Base-by-base conservation (phyloP, 2,888 invertebrate genomes). In the Theodoxus fluviatilis region DNA sequence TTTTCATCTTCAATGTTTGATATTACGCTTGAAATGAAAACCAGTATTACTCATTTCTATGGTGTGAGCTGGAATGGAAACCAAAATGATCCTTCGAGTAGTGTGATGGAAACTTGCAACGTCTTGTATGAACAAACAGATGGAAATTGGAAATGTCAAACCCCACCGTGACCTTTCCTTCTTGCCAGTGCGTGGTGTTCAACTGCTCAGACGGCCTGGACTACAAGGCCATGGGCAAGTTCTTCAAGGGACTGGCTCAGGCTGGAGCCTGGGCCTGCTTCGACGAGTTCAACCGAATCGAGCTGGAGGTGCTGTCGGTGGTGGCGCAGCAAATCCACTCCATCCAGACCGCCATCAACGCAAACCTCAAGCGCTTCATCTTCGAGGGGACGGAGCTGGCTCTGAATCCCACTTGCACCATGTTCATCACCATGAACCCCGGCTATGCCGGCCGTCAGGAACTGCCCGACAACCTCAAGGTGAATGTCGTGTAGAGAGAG, bases 231-330 rank as follows among this genome's bases (percentile, higher is more conserved):
- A 91, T 97, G 85, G 96, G 96, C 37, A 97, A 96, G 87, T 96
- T 98, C 89, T 96, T 98, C 86, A 97, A 97, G 91, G 96, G 96
- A 66, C 88, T 96, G 74, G 87, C 87, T 15, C 86, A 87, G 78
- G 92, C 95, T 15, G 96, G 96, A 25, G 94, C 95, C 0, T 96
- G 95, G 95, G 93, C 95, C 9, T 96, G 96, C 86, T 95, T 96
- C 89, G 95, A 96, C 86, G 96, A 96, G 89, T 96, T 97, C 90
- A 95, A 96, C 89, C 91, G 96, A 75, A 95, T 96, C 78, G 95
- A 95, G 84, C 88, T 95, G 83, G 95, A 96, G 86, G 95, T 96
- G 71, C 87, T 97, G 70, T 96, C 96, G 2, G 95, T 96, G 72
- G 94, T 96, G 38, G 95, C 95, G 31, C 96, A 96, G 88, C 96